Percentiles rank a stretch among this genome's conserved stretches.
phyloP scores from a whole-genome alignment of 2,797 vertebrate genomes.

The Apogon hyalosoma region DNA sequence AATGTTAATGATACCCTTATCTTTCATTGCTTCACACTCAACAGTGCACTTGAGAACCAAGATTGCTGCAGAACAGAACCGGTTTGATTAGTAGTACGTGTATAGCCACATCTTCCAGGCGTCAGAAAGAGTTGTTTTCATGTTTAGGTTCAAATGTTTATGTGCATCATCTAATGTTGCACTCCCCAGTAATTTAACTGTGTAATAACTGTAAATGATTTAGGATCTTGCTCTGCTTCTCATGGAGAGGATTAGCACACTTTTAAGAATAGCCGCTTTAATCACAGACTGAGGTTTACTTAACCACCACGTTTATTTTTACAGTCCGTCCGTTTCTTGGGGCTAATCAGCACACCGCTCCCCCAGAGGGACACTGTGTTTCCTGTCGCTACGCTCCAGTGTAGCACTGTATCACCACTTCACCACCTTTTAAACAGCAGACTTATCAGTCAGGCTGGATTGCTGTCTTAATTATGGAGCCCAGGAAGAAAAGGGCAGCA shows the following conservation, averaged over 20 bases:
- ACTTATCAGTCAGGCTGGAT: slow-evolving; percentile 64
- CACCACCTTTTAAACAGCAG: slow-evolving; percentile 63
- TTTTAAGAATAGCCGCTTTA: slow-evolving; percentile 79
- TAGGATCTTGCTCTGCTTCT: slow-evolving; percentile 62
- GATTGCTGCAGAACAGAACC: background rate
- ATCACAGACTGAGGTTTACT: slow-evolving; percentile 78
- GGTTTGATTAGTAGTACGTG: slow-evolving; percentile 22
- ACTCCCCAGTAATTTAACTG: slow-evolving; percentile 56
- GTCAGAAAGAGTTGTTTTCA: slow-evolving; percentile 19
- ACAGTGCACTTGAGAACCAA: slow-evolving; percentile 21
- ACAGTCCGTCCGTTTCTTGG: slow-evolving; percentile 76
- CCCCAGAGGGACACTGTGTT: slow-evolving; percentile 68
- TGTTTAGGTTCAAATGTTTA: slow-evolving; percentile 18
- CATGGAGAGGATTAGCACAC: slow-evolving; percentile 70
- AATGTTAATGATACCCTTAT: slow-evolving; percentile 8
- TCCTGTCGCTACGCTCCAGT: slow-evolving; percentile 64
- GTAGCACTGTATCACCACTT: slow-evolving; percentile 55
- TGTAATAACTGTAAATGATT: slow-evolving; percentile 66
- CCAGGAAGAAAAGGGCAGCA: slow-evolving; percentile 44
- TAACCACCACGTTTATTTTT: slow-evolving; percentile 81
- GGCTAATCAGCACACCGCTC: slow-evolving; percentile 71
- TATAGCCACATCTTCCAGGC: slow-evolving; percentile 10
- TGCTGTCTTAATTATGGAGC: slow-evolving; percentile 67
- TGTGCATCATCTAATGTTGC: slow-evolving; percentile 36
- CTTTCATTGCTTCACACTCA: slow-evolving; percentile 20